A percentile compares a stretch with the other conserved stretches of the same genome.
Evolutionary conservation across 2,888 invertebrate species (phyloP).

Genomic region (Clunio marinus): DNA sequence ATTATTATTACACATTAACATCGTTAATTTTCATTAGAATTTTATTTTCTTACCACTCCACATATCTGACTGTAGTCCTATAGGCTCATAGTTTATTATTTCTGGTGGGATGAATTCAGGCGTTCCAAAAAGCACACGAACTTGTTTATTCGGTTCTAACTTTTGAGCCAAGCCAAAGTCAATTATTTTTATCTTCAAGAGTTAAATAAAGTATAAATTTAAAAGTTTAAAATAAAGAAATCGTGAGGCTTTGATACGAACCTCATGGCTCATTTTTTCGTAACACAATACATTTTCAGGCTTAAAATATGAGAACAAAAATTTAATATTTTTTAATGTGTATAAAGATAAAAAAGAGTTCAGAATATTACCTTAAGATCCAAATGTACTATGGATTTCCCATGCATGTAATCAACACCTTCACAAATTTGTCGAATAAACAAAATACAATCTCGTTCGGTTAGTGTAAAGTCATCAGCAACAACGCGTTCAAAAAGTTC

Average conservation of each 20-base stretch:
- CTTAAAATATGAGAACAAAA: conserved; percentile 43
- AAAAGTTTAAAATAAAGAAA: not conserved
- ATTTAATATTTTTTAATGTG: not conserved
- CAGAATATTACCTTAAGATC: conserved; percentile 63
- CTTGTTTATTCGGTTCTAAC: conserved; percentile 62
- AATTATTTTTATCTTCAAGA: conserved; percentile 73
- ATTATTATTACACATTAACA: not conserved
- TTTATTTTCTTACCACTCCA: conserved; percentile 65
- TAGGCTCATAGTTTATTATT: conserved; percentile 84
- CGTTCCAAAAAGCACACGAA: conserved; percentile 78
- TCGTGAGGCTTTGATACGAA: not conserved
- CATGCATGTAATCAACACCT: conserved; percentile 86
- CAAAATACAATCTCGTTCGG: conserved; percentile 77
- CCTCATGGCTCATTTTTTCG: conserved; percentile 70
- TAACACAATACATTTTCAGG: conserved; percentile 95
- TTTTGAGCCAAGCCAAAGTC: conserved; percentile 88
- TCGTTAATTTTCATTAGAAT: not conserved
- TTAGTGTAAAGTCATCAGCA: conserved; percentile 85
- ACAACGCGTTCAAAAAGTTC: conserved; percentile 91
- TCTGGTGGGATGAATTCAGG: conserved; percentile 92
- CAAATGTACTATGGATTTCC: conserved; percentile 76
- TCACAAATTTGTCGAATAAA: conserved; percentile 90
- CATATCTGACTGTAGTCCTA: conserved; percentile 84
- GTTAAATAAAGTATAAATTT: not conserved
- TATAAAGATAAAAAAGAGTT: no score